Conservation (phyloP, 2,113 vertebrate genomes). For the Ictalurus punctatus region DNA sequence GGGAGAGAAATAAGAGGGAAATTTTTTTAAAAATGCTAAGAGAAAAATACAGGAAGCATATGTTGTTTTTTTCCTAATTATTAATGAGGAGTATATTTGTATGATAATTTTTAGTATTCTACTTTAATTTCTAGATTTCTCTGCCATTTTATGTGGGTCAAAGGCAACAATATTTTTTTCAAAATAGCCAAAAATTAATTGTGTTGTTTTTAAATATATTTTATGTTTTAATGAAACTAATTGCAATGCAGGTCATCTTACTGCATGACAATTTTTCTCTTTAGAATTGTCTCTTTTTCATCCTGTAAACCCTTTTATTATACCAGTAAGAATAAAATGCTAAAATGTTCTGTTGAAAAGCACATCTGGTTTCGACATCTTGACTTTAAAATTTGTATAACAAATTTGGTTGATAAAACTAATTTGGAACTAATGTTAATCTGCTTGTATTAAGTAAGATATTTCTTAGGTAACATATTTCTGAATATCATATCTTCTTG, state of each 20-base stretch:
- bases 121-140: background rate
- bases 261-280: background rate
- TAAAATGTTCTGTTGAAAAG: background rate
- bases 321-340: background rate
- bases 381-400: background rate
- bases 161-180: background rate
- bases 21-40: background rate
- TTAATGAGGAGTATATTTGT: background rate
- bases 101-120: background rate
- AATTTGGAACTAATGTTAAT: background rate
- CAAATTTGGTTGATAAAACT: background rate
- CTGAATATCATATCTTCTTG: background rate
- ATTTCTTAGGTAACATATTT: background rate
- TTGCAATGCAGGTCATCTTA: too few species aligned
- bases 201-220: background rate
- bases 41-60: background rate
- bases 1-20: background rate
- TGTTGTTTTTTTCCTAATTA: background rate
- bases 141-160: background rate
- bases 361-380: background rate
- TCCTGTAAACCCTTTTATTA: background rate
- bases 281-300: background rate
- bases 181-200: too few species aligned
- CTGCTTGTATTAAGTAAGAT: background rate
- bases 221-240: background rate